Base-by-base conservation (phyloP, 2,888 invertebrate genomes). In the Drosophila fulvimacula region DNA sequence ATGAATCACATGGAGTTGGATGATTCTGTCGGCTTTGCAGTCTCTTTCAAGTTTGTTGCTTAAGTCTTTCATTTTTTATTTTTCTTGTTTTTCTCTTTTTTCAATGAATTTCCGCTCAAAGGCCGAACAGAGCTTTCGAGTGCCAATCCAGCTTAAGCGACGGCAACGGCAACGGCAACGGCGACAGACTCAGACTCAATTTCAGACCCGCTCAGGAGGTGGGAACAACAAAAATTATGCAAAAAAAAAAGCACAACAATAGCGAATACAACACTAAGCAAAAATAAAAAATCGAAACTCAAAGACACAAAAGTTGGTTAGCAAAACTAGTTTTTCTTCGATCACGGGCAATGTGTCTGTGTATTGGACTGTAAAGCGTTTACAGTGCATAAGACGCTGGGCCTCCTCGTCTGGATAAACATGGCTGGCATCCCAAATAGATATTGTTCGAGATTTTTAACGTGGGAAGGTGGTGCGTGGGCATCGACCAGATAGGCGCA, bases 31-130 rank as follows among this genome's bases (percentile, higher is more conserved):
- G 44, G 64, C 62, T 63, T 49, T 52, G 62, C 63, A 60, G 68
- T 64, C 81, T 70, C 73, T 69, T 74, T 77, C 68, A 68, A 85
- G 88, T 86, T 86, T 81, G 82, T 82, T 85, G 79, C 88, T 76
- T 88, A 85, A 86, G 85, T 86, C 88, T 79, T 86, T 88, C 76
- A 76, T 82, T 81, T 51, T 32, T 11, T 32, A n/a, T n/a, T n/a
- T n/a, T n/a, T n/a, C n/a, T n/a, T 39, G 5, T 19, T 42, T 24
- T 24, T 24, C 5, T 24, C 5, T 51, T 51, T 15, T 77, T 82
- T 86, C 83, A 88, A 88, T 86, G 88, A 86, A 80, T 82, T 88
- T 82, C 78, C 81, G 75, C 72, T 72, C 71, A 77, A 82, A 55
- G 49, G 57, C 48, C 27, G 53, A 62, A 55, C 53, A 71, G 52